Conservation (phyloP, 1,140 invertebrate genomes). For the Chrysomallon squamiferum region DNA sequence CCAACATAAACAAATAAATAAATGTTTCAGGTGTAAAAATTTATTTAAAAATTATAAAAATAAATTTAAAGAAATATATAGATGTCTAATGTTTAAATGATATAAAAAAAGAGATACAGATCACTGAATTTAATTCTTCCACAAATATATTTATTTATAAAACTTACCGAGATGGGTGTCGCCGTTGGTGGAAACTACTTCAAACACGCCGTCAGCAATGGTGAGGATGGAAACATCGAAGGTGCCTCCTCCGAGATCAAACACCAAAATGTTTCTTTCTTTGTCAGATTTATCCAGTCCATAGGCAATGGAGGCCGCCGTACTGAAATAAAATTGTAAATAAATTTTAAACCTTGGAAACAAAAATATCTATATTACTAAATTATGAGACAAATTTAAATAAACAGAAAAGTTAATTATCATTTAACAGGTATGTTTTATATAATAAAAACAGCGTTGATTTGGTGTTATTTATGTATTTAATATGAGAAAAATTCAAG, state of each 20-base stretch:
- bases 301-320: constrained; percentile 99
- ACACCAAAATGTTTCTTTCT: constrained; percentile 94
- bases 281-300: constrained; percentile 99
- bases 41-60: too few relatives aligned
- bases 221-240: constrained; percentile 99
- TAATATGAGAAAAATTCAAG: too few relatives aligned
- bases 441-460: too few relatives aligned
- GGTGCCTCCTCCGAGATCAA: constrained; percentile 99
- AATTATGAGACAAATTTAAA: not conserved
- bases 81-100: too few relatives aligned
- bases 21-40: too few relatives aligned
- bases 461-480: too few relatives aligned
- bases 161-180: constrained; percentile 88
- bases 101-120: too few relatives aligned
- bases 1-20: too few relatives aligned
- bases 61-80: too few relatives aligned
- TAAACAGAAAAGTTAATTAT: not conserved
- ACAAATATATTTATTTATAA: too few relatives aligned
- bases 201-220: constrained; percentile 95
- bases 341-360: not conserved
- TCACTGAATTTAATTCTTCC: too few relatives aligned
- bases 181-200: constrained; percentile 94
- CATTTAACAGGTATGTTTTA: not conserved
- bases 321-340: constrained; percentile 65
- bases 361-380: not conserved